phyloP scores from a whole-genome alignment of 2,113 vertebrate species.

The Oncorhynchus masou region DNA sequence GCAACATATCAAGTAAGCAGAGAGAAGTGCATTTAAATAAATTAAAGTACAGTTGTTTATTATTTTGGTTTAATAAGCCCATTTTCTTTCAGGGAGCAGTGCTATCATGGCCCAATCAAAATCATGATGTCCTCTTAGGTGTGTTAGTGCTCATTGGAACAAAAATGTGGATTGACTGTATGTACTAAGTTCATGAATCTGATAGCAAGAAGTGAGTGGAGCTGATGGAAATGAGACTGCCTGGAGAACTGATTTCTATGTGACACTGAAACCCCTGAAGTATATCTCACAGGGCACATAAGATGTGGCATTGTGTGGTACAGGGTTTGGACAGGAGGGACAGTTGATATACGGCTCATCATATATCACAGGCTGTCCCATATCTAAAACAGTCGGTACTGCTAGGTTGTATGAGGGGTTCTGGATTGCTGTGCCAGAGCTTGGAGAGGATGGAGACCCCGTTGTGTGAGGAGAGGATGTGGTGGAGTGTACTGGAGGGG shows the following conservation, averaged over 20 bases:
- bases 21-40: too few species aligned
- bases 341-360: too few species aligned
- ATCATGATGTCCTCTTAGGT: too few species aligned
- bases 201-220: neutral
- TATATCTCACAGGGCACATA: neutral
- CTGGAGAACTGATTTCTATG: neutral
- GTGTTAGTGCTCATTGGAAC: too few species aligned
- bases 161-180: too few species aligned
- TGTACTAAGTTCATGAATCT: neutral
- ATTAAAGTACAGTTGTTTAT: too few species aligned
- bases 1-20: too few species aligned
- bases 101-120: too few species aligned
- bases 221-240: neutral
- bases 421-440: neutral
- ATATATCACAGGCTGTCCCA: neutral
- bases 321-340: neutral
- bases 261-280: neutral
- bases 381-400: neutral
- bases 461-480: neutral
- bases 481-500: neutral
- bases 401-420: conserved; percentile 40
- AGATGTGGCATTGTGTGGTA: neutral
- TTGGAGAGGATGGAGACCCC: neutral
- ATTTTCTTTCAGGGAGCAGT: too few species aligned
- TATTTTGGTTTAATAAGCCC: too few species aligned